A percentile compares a stretch with the other conserved stretches of the same genome.
phyloP scores from a whole-genome alignment of 2,888 invertebrate species.

The Ophonus ardosiacus region DNA sequence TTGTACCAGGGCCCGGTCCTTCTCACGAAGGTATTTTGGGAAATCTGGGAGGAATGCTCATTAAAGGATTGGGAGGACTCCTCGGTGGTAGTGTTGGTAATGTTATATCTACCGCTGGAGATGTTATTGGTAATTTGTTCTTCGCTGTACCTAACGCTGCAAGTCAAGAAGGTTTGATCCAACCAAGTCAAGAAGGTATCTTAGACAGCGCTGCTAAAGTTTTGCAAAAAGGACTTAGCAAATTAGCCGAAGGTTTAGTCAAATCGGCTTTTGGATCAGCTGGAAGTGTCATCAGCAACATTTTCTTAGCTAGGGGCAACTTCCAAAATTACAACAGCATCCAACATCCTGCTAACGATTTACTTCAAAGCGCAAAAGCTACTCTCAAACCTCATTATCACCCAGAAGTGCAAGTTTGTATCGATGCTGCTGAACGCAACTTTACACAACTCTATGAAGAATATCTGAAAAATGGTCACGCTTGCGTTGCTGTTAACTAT shows the following conservation, averaged over 20 bases:
- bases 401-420: neutral
- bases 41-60: neutral
- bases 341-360: slow-evolving; percentile 1
- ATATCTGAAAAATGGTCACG: neutral
- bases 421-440: neutral
- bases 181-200: slow-evolving; percentile 13
- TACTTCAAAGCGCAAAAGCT: neutral
- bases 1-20: neutral
- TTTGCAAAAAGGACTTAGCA: neutral
- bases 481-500: neutral
- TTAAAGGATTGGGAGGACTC: neutral
- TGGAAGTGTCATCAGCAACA: neutral
- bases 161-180: neutral
- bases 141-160: neutral
- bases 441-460: slow-evolving; percentile 11
- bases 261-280: neutral
- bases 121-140: slow-evolving; percentile 6
- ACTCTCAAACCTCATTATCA: neutral
- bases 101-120: slow-evolving; percentile 3
- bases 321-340: neutral
- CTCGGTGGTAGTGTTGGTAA: slow-evolving; percentile 14
- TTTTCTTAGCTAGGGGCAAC: slow-evolving; percentile 11
- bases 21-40: slow-evolving; percentile 21
- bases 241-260: neutral
- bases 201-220: neutral